phyloP scores from a whole-genome alignment of 2,888 invertebrate species.

The Patella ulyssiponensis region DNA sequence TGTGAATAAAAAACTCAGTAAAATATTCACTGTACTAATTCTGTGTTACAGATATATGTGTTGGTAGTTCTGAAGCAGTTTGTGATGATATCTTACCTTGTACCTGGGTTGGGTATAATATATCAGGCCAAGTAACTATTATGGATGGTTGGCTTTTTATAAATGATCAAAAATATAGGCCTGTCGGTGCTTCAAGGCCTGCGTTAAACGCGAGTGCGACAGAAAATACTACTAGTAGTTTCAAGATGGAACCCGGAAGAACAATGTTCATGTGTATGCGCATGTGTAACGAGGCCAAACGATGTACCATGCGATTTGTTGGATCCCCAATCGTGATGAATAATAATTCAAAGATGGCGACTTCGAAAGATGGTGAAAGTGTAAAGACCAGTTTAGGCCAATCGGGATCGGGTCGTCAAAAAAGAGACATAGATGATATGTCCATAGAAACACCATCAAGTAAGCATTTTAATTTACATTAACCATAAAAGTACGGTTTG shows the following conservation, averaged over 20 bases:
- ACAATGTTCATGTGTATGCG: conserved; percentile 44
- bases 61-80: conserved; percentile 20
- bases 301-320: conserved; percentile 40
- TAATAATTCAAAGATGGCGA: conserved; percentile 29
- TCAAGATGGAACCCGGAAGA: conserved; percentile 49
- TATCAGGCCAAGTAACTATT: conserved; percentile 22
- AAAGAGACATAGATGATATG: conserved; percentile 23
- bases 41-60: conserved; percentile 22
- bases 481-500: too few species aligned
- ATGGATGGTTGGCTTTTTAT: conserved; percentile 26
- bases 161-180: conserved; percentile 7
- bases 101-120: conserved; percentile 28
- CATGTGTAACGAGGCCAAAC: conserved; percentile 47
- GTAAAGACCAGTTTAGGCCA: conserved; percentile 22
- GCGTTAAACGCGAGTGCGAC: neutral
- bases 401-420: conserved; percentile 13
- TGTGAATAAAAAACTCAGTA: too few species aligned
- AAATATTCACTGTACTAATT: neutral
- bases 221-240: conserved; percentile 15
- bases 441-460: conserved; percentile 34
- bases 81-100: conserved; percentile 34
- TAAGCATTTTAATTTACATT: neutral
- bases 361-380: conserved; percentile 40
- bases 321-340: conserved; percentile 40
- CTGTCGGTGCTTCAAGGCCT: conserved; percentile 19